A percentile compares a stretch with the other conserved stretches of the same genome.
phyloP scores from a whole-genome alignment of 2,888 invertebrate species.

The Anaspis maculata region DNA sequence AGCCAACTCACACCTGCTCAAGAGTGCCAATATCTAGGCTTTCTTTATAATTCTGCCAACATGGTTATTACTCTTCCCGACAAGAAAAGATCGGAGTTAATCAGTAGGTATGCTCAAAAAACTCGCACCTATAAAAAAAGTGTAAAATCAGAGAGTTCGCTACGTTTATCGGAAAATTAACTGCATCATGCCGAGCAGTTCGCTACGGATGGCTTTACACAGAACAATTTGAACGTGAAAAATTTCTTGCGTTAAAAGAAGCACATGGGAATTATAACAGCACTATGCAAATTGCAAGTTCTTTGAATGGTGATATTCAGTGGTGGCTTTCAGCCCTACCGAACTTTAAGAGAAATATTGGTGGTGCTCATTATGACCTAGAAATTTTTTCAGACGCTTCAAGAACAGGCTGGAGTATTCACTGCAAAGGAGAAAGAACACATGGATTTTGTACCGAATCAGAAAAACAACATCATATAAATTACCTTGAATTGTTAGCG shows the following conservation, averaged over 20 bases:
- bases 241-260: slow-evolving; percentile 5
- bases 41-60: neutral
- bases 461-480: slow-evolving; percentile 3
- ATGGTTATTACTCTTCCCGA: neutral
- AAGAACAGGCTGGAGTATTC: slow-evolving; percentile 1
- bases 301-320: neutral
- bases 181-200: slow-evolving; percentile 13
- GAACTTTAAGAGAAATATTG: neutral
- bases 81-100: neutral
- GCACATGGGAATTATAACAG: slow-evolving; percentile 7
- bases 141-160: neutral
- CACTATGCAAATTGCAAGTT: slow-evolving; percentile 1
- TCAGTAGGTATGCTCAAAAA: neutral
- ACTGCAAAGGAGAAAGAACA: neutral
- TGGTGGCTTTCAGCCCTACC: slow-evolving; percentile 2
- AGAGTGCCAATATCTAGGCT: neutral
- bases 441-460: slow-evolving; percentile 1
- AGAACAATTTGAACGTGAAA: slow-evolving; percentile 13
- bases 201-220: slow-evolving; percentile 16
- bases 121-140: neutral
- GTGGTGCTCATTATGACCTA: neutral
- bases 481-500: slow-evolving; percentile 5
- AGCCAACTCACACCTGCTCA: neutral
- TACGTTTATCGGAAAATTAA: neutral
- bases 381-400: slow-evolving; percentile 6